A percentile compares a stretch with the other conserved stretches of the same genome.
Evolutionary conservation across 2,797 vertebrate genomes (phyloP).

Genomic region (Bovichtus diacanthus): DNA sequence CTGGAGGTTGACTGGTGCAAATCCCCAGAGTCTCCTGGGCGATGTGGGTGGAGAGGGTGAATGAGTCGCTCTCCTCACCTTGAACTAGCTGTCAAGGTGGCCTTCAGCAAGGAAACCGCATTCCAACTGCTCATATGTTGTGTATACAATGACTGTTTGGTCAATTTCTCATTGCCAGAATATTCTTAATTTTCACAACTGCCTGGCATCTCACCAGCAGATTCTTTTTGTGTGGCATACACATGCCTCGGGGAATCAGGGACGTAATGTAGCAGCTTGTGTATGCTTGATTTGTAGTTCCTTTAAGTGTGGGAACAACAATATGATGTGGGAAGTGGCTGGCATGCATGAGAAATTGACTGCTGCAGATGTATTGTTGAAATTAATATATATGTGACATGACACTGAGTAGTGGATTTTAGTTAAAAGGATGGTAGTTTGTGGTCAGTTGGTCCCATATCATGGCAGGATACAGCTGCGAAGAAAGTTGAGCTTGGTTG

Average conservation of each 20-base stretch:
- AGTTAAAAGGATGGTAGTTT: not conserved
- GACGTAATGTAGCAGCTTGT: not conserved
- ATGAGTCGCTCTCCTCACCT: constrained; percentile 27
- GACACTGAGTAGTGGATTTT: not conserved
- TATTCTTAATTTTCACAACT: not conserved
- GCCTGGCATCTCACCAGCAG: constrained; percentile 1
- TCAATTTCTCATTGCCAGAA: not conserved
- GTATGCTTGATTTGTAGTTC: constrained; percentile 3
- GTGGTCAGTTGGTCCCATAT: not conserved
- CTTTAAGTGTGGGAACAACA: not conserved
- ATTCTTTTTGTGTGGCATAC: not conserved
- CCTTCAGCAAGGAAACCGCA: constrained; percentile 11
- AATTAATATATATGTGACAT: not conserved
- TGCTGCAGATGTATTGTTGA: not conserved
- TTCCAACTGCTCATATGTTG: not conserved
- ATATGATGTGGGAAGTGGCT: not conserved
- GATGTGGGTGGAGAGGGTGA: constrained; percentile 5
- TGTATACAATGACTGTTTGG: not conserved
- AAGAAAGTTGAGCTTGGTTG: not conserved
- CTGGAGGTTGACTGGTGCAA: constrained; percentile 5
- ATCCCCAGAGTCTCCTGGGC: constrained; percentile 13
- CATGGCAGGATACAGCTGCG: not conserved
- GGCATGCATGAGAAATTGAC: not conserved
- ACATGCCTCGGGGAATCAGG: not conserved
- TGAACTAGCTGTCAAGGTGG: constrained; percentile 32